phyloP scores from a whole-genome alignment of 2,797 vertebrate species.

The Megalops cyprinoides region DNA sequence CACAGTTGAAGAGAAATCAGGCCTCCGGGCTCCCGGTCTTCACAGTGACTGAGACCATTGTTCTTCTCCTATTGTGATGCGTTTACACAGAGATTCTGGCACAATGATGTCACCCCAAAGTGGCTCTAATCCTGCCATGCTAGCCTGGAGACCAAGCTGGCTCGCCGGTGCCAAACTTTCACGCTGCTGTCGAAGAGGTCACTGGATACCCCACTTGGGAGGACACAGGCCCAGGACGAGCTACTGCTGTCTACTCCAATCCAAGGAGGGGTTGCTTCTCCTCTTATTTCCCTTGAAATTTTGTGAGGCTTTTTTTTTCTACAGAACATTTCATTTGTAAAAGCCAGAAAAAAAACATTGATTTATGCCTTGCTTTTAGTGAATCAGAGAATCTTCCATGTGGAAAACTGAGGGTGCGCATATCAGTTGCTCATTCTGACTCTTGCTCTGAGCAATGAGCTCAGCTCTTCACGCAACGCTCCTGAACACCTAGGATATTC shows the following conservation, averaged over 20 bases:
- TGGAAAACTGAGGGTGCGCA: neutral
- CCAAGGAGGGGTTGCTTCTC: neutral
- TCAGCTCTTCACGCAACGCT: neutral
- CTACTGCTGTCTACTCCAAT: neutral
- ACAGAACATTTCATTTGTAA: constrained; percentile 7
- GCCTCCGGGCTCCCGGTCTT: no score
- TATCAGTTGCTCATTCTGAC: no score
- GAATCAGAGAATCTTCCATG: neutral
- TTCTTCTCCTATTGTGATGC: no score
- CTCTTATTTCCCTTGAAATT: neutral
- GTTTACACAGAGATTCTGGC: constrained; percentile 2
- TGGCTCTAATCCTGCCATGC: no score
- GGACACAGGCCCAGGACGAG: neutral
- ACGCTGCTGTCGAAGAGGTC: neutral
- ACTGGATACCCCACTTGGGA: constrained; percentile 18
- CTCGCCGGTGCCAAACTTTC: neutral
- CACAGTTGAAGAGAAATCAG: no score
- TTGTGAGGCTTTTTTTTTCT: neutral
- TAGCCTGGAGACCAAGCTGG: neutral
- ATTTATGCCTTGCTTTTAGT: neutral
- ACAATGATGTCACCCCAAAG: constrained; percentile 13
- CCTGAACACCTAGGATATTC: neutral
- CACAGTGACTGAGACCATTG: no score
- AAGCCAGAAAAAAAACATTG: neutral
- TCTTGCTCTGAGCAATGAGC: neutral